A percentile compares a stretch with the other conserved stretches of the same genome.
phyloP scores from a whole-genome alignment of 2,888 invertebrate species.

The Rutpela maculata region DNA sequence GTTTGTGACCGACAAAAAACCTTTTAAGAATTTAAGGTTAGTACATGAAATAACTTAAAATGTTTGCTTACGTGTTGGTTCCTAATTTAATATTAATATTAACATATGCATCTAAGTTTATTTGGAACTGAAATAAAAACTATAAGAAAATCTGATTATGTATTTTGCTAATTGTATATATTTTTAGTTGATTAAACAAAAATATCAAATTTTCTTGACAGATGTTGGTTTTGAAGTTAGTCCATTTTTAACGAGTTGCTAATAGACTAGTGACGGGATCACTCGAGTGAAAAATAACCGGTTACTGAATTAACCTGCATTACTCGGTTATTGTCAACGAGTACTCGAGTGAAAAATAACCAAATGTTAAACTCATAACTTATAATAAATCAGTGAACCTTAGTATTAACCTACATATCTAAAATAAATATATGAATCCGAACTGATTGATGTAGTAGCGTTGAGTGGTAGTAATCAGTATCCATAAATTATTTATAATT shows the following conservation, averaged over 20 bases:
- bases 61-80: neutral
- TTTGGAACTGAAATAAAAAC: neutral
- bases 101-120: neutral
- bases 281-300: too few relatives aligned
- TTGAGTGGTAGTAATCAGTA: too few relatives aligned
- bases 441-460: too few relatives aligned
- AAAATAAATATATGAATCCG: too few relatives aligned
- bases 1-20: neutral
- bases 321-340: too few relatives aligned
- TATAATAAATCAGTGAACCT: too few relatives aligned
- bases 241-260: neutral
- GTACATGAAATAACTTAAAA: neutral
- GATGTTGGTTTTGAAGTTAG: neutral
- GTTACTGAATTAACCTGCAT: too few relatives aligned
- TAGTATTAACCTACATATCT: too few relatives aligned
- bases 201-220: neutral
- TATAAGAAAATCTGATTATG: neutral
- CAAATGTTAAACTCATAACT: too few relatives aligned
- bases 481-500: too few relatives aligned
- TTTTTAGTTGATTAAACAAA: neutral
- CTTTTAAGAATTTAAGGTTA: constrained; percentile 8
- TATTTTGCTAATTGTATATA: neutral
- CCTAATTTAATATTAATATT: neutral
- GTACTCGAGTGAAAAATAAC: too few relatives aligned
- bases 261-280: too few relatives aligned